Evolutionary conservation across 35 echinoderm and acorn worm species (phyloP), one percentile per base, ranked within the genome.

Genomic region (Heliocidaris erythrogramma): DNA sequence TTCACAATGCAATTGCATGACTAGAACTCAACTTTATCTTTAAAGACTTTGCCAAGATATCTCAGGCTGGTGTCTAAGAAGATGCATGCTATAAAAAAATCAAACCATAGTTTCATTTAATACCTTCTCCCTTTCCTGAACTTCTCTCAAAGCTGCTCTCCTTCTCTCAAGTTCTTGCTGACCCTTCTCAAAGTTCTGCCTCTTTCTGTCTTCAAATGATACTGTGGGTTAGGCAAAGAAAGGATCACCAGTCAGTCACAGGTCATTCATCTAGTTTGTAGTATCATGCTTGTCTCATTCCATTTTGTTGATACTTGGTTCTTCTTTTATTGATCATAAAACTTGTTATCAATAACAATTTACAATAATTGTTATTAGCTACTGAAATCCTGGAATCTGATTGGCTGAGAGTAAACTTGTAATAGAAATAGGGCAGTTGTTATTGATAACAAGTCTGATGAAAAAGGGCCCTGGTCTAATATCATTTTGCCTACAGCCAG

Each of bases 81-180:
- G 21, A 30, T 24, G 13, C 10, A 56, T 11, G 52, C 13, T 12
- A 12, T 56, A 12, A 12, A 56, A 9, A 56, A 56, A 56, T 56
- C 52, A 56, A 56, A 10, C 12, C 5, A 60, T 12, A 18, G 59
- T 60, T 18, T 60, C 4, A 13, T n/a, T 30, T 27, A 9, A 90
- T 95, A 99, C 98, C 96, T 94, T 99, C 85, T 99, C 98, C 97
- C 94, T 95, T 93, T 99, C 90, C 47, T 99, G 98, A 56, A 97
- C 98, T 89, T 99, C 97, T 93, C 95, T 93, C 84, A 99, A 59
- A 31, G 96, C 87, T 91, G 97, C 97, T 93, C 98, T 89, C 93
- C 98, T 97, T 49, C 98, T 96, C 92, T 99, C 95, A 27, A 99
- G 85, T 53, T 99, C 98, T 65, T 96, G 95, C 85, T 97, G 97